phyloP scores from a whole-genome alignment of 2,113 vertebrate species.

The Catharus minimus region DNA sequence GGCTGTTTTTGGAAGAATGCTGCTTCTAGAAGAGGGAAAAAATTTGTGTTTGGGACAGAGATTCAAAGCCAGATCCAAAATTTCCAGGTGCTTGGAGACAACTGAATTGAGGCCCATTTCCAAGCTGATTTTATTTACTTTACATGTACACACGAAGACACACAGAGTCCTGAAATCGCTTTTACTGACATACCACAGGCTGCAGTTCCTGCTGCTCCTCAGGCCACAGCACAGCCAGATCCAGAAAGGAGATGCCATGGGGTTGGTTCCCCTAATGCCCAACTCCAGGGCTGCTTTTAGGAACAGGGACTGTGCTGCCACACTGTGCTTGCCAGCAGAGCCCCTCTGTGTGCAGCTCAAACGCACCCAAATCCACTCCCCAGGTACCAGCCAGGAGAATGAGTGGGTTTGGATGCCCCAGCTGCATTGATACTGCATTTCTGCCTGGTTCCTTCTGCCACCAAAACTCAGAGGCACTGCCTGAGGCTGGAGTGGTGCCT shows the following conservation, averaged over 20 bases:
- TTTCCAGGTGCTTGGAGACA: conserved; percentile 62
- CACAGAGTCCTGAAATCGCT: not conserved
- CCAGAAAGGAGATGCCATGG: not conserved
- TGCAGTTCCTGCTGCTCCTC: not conserved
- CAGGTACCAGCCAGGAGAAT: not conserved
- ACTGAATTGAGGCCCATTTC: conserved; percentile 21
- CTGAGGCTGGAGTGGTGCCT: not conserved
- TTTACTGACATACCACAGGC: conserved; percentile 25
- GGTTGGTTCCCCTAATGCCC: not conserved
- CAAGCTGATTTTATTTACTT: conserved; percentile 49
- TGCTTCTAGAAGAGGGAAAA: conserved; percentile 14
- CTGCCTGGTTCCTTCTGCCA: not conserved
- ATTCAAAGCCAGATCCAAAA: conserved; percentile 45
- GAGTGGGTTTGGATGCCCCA: not conserved
- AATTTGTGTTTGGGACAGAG: conserved; percentile 35
- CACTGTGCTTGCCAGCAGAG: not conserved
- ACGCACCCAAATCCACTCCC: not conserved
- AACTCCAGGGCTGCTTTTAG: not conserved
- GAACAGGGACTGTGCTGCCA: not conserved
- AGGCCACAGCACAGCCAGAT: not conserved
- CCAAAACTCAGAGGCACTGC: not conserved
- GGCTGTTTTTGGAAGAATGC: conserved; percentile 41
- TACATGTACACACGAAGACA: not conserved
- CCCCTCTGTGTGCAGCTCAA: rapidly evolving
- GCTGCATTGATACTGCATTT: not conserved